phyloP scores from a whole-genome alignment of 2,113 vertebrate genomes.

The Hippocampus abdominalis region DNA sequence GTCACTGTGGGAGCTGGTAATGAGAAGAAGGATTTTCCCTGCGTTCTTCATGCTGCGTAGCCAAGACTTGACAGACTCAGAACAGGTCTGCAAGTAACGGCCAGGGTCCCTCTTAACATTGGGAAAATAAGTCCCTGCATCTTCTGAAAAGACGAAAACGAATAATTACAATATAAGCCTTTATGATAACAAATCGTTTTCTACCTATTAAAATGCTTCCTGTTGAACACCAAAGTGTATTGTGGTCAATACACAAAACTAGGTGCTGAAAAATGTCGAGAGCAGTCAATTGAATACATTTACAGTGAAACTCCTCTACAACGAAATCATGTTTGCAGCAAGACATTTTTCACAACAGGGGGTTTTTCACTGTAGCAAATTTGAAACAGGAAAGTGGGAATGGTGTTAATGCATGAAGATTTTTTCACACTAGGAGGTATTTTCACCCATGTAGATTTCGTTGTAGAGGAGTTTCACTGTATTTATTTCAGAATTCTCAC shows the following conservation, averaged over 20 bases:
- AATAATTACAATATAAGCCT: not conserved
- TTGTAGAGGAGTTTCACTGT: too few relatives aligned
- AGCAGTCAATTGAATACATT: too few relatives aligned
- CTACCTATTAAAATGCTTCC: not conserved
- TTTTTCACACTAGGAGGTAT: too few relatives aligned
- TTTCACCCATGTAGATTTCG: too few relatives aligned
- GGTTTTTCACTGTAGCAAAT: too few relatives aligned
- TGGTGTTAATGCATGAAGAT: too few relatives aligned
- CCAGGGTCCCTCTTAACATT: conserved; percentile 85
- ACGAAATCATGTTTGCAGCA: too few relatives aligned
- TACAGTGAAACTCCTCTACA: too few relatives aligned
- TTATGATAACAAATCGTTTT: not conserved
- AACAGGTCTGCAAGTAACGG: conserved; percentile 85
- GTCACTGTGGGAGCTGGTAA: conserved; percentile 95
- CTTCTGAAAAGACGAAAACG: conserved; percentile 70
- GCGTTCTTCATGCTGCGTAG: conserved; percentile 81
- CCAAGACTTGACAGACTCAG: conserved; percentile 86
- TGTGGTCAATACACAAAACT: not conserved
- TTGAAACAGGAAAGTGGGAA: too few relatives aligned
- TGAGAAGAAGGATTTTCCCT: conserved; percentile 86
- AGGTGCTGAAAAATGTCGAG: too few relatives aligned
- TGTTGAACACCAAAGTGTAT: not conserved
- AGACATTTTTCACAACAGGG: too few relatives aligned
- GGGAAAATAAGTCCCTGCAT: conserved; percentile 88
- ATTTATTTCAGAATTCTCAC: not conserved